Percentiles rank a stretch among this genome's conserved stretches.
Conservation (phyloP, 2,797 vertebrate species). For the Myripristis jacobus region DNA sequence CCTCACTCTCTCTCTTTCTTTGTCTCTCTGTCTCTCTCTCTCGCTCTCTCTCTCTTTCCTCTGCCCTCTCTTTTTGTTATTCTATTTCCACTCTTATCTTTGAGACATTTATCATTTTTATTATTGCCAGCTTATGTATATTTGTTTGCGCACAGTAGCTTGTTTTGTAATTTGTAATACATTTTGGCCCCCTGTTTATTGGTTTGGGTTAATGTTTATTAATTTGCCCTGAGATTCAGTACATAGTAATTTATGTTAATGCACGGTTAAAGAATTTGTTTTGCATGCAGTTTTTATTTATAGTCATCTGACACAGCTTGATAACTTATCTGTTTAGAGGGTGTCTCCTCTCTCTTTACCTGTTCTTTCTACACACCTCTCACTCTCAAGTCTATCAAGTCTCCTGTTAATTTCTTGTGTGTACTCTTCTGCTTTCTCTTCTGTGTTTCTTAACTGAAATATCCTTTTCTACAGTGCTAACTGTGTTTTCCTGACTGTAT, state of each 20-base stretch:
- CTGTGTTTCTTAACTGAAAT: conserved; percentile 78
- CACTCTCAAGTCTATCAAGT: conserved; percentile 34
- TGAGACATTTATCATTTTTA: conserved; percentile 58
- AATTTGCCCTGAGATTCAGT: conserved; percentile 6
- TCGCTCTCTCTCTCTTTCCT: conserved; percentile 77
- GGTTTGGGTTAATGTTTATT: conserved; percentile 61
- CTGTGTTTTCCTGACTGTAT: conserved; percentile 67
- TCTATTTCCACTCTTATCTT: conserved; percentile 74
- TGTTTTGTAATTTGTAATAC: conserved; percentile 32
- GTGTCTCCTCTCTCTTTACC: conserved; percentile 65
- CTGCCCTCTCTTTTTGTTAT: conserved; percentile 81
- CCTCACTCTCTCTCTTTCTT: conserved; percentile 35
- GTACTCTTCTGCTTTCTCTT: conserved; percentile 80
- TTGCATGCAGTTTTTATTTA: conserved; percentile 69
- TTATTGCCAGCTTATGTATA: conserved; percentile 12
- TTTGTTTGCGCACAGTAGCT: conserved; percentile 45
- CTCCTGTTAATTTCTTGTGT: conserved; percentile 87
- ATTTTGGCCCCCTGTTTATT: conserved; percentile 36
- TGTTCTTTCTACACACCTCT: conserved; percentile 57
- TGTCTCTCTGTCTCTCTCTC: conserved; percentile 79
- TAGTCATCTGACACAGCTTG: conserved; percentile 63
- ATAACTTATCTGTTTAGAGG: conserved; percentile 69
- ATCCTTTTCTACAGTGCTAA: conserved; percentile 78
- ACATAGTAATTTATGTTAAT: conserved; percentile 86
- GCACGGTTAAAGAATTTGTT: conserved; percentile 83